Base-by-base conservation (phyloP, 2,113 vertebrate genomes). In the Bettongia penicillata region DNA sequence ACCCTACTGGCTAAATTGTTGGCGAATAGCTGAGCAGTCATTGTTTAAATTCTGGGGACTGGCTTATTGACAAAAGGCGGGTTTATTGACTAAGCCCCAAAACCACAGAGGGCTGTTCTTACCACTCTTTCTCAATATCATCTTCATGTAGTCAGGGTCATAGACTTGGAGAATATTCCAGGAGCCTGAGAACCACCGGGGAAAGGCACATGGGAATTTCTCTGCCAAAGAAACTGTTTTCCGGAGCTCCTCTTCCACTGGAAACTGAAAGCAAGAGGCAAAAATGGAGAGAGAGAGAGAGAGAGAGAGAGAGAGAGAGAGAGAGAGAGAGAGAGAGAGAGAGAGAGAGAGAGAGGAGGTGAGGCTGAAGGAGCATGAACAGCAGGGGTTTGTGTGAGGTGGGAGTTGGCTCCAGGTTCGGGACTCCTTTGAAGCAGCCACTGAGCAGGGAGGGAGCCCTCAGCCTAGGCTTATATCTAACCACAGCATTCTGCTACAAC, bases 61-160 rank as follows among this genome's bases (percentile, higher is more conserved):
- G 26, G 53, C 9, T 26, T 25, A 55, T 55, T 53, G 53, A 24
- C 53, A n/a, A n/a, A n/a, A n/a, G n/a, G n/a, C n/a, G n/a, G n/a
- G 53, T 26, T 26, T 25, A 55, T 55, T 53, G 53, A 24, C 53
- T 53, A 48, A 48, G 57, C 31, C 57, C 31, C 57, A 31, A 14
- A 37, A 0, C 61, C 61, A 37, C 31, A 0, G 14, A 68, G 22
- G 11, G 4, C 12, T 68, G 3, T 37, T 68, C 61, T 68, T 37
- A 68, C 61, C 61, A 16, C 4, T 68, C 31, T 68, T 68, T 31
- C 31, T 37, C 61, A 68, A 37, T 37, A 68, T 37, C 11, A 68
- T 3, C 61, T 68, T 99, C n/a, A 98, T 98, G 95, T 99, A 99
- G 53, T 99, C 98, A 0, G 99, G 99, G 96, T 99, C 97, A 0